Evolutionary conservation across 2,888 invertebrate genomes (phyloP), one percentile per base, ranked within the genome.

Genomic region (Rotaria magnacalcarata): DNA sequence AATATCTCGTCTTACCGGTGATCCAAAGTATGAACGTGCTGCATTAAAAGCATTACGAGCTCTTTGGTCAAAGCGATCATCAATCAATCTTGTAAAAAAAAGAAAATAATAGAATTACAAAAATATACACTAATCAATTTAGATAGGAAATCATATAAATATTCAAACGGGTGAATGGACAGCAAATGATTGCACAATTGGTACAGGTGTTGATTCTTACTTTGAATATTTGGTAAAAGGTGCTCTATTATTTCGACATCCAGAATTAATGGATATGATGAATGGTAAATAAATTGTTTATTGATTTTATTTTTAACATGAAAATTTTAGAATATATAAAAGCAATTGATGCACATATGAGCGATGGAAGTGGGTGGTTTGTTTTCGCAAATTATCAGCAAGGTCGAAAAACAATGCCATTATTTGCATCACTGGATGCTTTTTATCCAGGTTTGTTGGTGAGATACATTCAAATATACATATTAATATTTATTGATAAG

Each of bases 351-450:
- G 90, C 91, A 87, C 90, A 92, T 88, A 88, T 98, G 89, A 94
- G 95, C 89, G 94, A 95, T 89, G 97, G 96, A 47, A 14, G 21
- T 89, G 97, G 99, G 91, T 99, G 99, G 98, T 96, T 97, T 90
- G 94, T 98, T 89, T 99, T 98, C 98, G 98, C 96, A 0, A 95
- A 96, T n/a, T 99, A 99, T 98, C 93, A 94, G 84, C 95, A 96
- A 89, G 98, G 96, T 0, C 95, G 96, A 90, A 95, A 98, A 11
- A 96, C 97, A 0, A 92, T 97, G 89, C 97, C 98, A 0, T 95
- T 98, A n/a, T 99, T 98, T 91, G 98, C 99, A 91, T 97, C 97
- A 0, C 92, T 99, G 43, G 99, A 99, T 92, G 95, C 98, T 0
- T 99, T 96, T 90, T 99, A 97, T 97, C 99, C 99, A 0, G 98